Evolutionary conservation across 2,888 invertebrate species (phyloP).

Genomic region (Dichetophora obliterata): DNA sequence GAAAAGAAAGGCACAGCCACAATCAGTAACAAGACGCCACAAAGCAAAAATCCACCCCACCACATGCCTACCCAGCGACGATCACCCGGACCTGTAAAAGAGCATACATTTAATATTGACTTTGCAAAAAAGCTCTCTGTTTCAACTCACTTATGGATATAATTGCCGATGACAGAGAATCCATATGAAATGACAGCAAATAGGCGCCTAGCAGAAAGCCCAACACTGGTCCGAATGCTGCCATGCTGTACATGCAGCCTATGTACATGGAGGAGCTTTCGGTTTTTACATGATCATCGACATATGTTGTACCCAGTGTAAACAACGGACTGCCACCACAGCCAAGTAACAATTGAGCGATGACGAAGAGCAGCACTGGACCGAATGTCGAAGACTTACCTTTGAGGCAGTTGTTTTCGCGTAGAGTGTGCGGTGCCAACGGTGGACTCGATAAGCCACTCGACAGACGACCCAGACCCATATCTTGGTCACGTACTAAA

Average conservation of each 20-base stretch:
- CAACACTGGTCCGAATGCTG: slow-evolving; percentile 94
- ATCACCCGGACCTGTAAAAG: slow-evolving; percentile 77
- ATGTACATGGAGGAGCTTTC: slow-evolving; percentile 96
- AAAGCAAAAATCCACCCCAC: slow-evolving; percentile 96
- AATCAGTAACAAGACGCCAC: slow-evolving; percentile 85
- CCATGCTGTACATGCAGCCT: slow-evolving; percentile 97
- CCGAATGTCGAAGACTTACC: slow-evolving; percentile 85
- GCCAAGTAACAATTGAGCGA: slow-evolving; percentile 91
- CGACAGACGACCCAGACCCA: slow-evolving; percentile 79
- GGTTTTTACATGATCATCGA: slow-evolving; percentile 93
- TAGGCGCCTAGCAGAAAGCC: slow-evolving; percentile 94
- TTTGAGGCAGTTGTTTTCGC: slow-evolving; percentile 86
- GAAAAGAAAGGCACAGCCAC: slow-evolving; percentile 94
- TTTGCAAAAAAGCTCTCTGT: no score
- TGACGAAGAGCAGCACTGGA: slow-evolving; percentile 90
- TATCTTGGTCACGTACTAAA: slow-evolving; percentile 80
- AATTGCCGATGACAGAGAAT: slow-evolving; percentile 81
- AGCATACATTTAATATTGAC: background rate
- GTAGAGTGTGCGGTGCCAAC: slow-evolving; percentile 78
- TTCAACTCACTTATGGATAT: slow-evolving; percentile 78
- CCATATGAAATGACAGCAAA: slow-evolving; percentile 91
- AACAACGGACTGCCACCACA: slow-evolving; percentile 95
- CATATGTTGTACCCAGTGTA: slow-evolving; percentile 93
- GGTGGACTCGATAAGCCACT: slow-evolving; percentile 79
- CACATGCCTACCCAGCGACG: slow-evolving; percentile 93